These are phyloP conservation scores for Pyrocephalus nanus DNA, from an alignment of 2,797 vertebrate genomes.

Conservation along the genomic window DNA sequence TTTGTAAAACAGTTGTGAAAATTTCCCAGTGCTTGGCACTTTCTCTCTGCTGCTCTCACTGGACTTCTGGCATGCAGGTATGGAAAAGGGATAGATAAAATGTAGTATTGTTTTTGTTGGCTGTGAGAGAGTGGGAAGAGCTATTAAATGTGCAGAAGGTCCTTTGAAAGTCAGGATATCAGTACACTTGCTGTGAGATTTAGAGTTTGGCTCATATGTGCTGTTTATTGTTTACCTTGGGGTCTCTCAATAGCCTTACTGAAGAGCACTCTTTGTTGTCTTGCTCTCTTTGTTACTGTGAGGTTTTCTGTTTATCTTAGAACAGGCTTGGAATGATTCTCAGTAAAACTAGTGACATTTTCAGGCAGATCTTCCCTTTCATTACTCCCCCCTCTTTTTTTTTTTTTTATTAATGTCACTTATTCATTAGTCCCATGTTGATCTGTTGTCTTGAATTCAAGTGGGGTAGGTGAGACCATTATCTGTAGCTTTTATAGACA, in stretches of 20 bases:
- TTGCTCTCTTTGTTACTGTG: neutral
- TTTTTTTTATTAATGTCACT: neutral
- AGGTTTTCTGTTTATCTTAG: neutral
- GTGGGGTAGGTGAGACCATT: neutral
- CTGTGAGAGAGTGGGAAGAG: slow-evolving; percentile 17
- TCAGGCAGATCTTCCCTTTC: neutral
- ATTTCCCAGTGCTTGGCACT: slow-evolving; percentile 3
- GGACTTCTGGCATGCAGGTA: slow-evolving; percentile 20
- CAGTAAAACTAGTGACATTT: neutral
- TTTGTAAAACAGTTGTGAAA: slow-evolving; percentile 32
- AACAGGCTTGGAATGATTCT: neutral
- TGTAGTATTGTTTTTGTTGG: slow-evolving; percentile 1
- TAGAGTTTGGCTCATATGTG: neutral
- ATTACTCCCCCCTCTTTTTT: neutral
- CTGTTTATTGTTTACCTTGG: neutral
- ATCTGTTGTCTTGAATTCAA: neutral
- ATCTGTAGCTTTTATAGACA: neutral
- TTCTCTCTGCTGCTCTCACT: slow-evolving; percentile 17
- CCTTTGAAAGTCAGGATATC: slow-evolving; percentile 43
- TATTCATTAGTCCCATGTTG: neutral
- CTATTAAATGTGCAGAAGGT: slow-evolving; percentile 30
- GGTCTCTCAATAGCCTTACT: neutral
- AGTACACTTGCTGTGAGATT: slow-evolving; percentile 15
- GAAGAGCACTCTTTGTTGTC: slow-evolving; percentile 22
- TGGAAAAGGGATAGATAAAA: slow-evolving; percentile 35